A percentile compares a stretch with the other conserved stretches of the same genome.
phyloP scores from a whole-genome alignment of 1,140 invertebrate genomes.

The Pseudobourletiella spinata region DNA sequence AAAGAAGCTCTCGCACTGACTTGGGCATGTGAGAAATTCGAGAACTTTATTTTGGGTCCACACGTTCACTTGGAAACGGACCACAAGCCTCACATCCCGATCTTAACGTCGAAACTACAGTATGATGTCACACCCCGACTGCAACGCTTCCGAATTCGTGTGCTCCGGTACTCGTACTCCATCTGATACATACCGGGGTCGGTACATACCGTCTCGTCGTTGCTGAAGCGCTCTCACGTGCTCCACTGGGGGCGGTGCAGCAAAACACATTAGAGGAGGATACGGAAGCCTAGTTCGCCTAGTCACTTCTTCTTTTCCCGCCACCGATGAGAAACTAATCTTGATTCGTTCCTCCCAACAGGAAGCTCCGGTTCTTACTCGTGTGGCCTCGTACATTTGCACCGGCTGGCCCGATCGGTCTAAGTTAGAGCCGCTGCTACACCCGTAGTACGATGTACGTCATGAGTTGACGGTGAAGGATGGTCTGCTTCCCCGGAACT shows the following conservation, averaged over 20 bases:
- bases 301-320: not conserved
- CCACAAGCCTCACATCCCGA: conserved; percentile 37
- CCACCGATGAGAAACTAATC: too few relatives aligned
- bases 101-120: conserved; percentile 36
- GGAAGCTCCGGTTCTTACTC: too few relatives aligned
- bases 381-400: not conserved
- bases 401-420: too few relatives aligned
- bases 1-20: conserved; percentile 38
- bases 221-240: conserved; percentile 38
- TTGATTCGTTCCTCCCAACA: too few relatives aligned
- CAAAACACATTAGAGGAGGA: not conserved
- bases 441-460: not conserved
- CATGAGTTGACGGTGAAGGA: not conserved
- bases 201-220: conserved; percentile 36
- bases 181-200: conserved; percentile 38
- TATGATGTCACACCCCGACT: conserved; percentile 39
- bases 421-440: not conserved
- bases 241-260: conserved; percentile 12
- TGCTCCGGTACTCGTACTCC: conserved; percentile 39
- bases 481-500: not conserved
- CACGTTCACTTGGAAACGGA: conserved; percentile 38
- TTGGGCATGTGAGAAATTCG: conserved; percentile 35
- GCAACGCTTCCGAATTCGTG: conserved; percentile 39
- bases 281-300: not conserved
- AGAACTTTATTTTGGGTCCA: conserved; percentile 36